Percentiles rank a stretch among this genome's conserved stretches.
These are phyloP conservation scores for Leptodactylus fuscus DNA, from an alignment of 2,113 vertebrate genomes.

Conservation along the genomic window DNA sequence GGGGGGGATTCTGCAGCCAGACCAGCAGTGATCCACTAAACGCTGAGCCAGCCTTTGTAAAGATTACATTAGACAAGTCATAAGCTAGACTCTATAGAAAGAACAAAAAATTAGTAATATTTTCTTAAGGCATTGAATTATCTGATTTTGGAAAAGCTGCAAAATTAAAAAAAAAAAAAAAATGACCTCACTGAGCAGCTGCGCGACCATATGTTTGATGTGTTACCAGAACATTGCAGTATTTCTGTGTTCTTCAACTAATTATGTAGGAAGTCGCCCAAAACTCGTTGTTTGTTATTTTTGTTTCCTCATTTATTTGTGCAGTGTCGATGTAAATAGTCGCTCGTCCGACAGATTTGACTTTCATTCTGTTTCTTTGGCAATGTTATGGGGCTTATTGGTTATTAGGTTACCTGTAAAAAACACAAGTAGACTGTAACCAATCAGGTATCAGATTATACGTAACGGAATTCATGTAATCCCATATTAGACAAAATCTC, in stretches of 20 bases:
- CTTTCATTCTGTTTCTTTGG: neutral
- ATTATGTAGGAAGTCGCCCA: neutral
- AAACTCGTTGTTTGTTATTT: neutral
- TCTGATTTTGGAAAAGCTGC: constrained; percentile 3
- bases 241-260: neutral
- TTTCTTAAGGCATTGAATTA: neutral
- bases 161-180: neutral
- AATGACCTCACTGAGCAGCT: constrained; percentile 23
- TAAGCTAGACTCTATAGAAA: too few relatives aligned
- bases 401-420: too few relatives aligned
- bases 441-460: too few relatives aligned
- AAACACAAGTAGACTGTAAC: too few relatives aligned
- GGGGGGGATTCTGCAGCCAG: too few relatives aligned
- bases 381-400: neutral
- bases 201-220: neutral
- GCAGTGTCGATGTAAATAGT: neutral
- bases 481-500: too few relatives aligned
- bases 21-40: too few relatives aligned
- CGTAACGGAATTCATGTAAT: too few relatives aligned
- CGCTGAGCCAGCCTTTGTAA: too few relatives aligned
- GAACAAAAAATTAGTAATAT: neutral
- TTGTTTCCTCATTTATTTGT: neutral
- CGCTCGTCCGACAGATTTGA: neutral
- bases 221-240: constrained; percentile 5
- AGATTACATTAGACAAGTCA: too few relatives aligned